phyloP scores from a whole-genome alignment of 2,113 vertebrate species.

The Lasiurus cinereus region DNA sequence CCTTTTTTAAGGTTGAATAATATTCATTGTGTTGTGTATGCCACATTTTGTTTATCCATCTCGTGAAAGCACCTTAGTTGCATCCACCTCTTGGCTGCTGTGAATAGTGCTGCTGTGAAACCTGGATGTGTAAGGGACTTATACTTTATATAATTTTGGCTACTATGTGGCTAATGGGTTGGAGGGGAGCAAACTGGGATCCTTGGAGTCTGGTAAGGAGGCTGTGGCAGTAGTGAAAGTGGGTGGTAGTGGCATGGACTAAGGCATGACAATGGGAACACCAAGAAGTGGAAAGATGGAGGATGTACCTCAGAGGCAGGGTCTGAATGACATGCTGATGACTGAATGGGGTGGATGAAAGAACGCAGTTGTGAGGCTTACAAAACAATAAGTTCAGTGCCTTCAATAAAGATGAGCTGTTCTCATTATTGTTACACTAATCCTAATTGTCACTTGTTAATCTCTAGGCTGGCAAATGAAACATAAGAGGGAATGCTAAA shows the following conservation, averaged over 20 bases:
- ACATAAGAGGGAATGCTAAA: neutral
- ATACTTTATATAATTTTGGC: neutral
- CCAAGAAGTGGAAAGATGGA: fast-evolving
- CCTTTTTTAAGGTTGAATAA: neutral
- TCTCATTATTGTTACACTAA: neutral
- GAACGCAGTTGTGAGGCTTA: fast-evolving
- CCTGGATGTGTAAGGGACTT: too few relatives aligned
- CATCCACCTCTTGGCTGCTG: neutral
- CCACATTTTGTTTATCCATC: neutral
- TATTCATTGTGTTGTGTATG: fast-evolving
- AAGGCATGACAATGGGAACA: neutral
- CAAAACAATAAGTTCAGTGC: neutral
- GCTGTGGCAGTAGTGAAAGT: fast-evolving
- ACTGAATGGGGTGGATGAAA: neutral
- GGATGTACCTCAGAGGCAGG: fast-evolving
- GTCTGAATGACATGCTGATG: neutral
- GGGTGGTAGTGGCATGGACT: neutral
- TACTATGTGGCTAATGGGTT: too few relatives aligned
- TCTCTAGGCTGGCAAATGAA: neutral
- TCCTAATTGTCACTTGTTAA: neutral
- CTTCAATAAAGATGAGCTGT: neutral
- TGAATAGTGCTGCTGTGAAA: neutral
- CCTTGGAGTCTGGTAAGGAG: neutral
- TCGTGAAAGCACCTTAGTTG: too few relatives aligned
- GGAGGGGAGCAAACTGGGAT: neutral